These are phyloP conservation scores for Diuraphis noxia DNA, from an alignment of 1,140 invertebrate species.

Conservation along the genomic window DNA sequence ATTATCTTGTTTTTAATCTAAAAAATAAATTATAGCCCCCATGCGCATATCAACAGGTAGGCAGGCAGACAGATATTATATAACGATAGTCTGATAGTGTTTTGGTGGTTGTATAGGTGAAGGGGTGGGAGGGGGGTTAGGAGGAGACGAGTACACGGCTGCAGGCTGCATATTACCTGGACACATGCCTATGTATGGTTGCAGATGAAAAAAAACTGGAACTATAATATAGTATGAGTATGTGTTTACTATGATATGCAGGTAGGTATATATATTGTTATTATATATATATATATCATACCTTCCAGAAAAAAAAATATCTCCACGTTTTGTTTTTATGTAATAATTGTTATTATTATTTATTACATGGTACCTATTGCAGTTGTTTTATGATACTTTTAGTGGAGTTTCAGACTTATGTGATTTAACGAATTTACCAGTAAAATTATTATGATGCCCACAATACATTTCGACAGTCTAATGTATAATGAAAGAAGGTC, in stretches of 20 bases:
- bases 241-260: not conserved
- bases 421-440: not conserved
- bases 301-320: conserved; percentile 3
- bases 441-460: not conserved
- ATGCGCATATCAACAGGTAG: conserved; percentile 23
- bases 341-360: conserved; percentile 32
- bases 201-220: conserved; percentile 4
- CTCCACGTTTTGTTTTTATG: not conserved
- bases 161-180: not conserved
- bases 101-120: not conserved
- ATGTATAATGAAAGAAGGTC: not conserved
- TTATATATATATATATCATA: not conserved
- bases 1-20: conserved; percentile 43
- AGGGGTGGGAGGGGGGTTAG: not conserved
- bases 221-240: not conserved
- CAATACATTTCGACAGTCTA: not conserved
- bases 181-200: not conserved
- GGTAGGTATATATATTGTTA: not conserved
- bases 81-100: not conserved
- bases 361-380: not conserved
- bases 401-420: not conserved
- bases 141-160: not conserved
- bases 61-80: not conserved
- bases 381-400: not conserved
- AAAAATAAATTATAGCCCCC: conserved; percentile 34